A percentile compares a stretch with the other conserved stretches of the same genome.
Evolutionary conservation across 2,113 vertebrate genomes (phyloP).

Genomic region (Delphinus delphis): DNA sequence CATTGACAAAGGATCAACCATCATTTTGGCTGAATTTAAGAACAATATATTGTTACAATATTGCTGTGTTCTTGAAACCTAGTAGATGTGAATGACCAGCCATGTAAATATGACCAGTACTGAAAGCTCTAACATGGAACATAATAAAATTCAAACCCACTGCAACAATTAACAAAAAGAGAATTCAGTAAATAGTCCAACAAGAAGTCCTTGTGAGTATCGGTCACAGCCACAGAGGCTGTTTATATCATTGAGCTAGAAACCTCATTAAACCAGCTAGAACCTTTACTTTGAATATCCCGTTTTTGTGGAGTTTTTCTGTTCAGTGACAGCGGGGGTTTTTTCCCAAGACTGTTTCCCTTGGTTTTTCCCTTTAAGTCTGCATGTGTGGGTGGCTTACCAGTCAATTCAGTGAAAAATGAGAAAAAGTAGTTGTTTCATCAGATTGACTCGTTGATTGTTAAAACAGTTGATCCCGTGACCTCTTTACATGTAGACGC

Average conservation of each 20-base stretch:
- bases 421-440: constrained; percentile 38
- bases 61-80: background rate
- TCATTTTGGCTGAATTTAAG: background rate
- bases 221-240: background rate
- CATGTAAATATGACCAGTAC: background rate
- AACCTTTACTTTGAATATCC: background rate
- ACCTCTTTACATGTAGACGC: background rate
- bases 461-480: background rate
- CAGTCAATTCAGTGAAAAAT: constrained; percentile 30
- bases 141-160: background rate
- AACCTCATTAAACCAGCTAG: background rate
- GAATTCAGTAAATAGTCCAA: background rate
- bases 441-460: background rate
- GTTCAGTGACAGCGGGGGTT: background rate
- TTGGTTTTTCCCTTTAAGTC: background rate
- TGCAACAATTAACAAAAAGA: constrained; percentile 14
- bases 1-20: background rate
- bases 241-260: background rate
- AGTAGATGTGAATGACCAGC: background rate
- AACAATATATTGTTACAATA: background rate
- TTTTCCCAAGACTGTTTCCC: background rate
- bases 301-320: constrained; percentile 1
- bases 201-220: constrained; percentile 20
- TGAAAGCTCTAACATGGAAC: background rate
- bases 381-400: background rate